phyloP scores from a whole-genome alignment of 2,888 invertebrate genomes.

The Steinernema hermaphroditum region DNA sequence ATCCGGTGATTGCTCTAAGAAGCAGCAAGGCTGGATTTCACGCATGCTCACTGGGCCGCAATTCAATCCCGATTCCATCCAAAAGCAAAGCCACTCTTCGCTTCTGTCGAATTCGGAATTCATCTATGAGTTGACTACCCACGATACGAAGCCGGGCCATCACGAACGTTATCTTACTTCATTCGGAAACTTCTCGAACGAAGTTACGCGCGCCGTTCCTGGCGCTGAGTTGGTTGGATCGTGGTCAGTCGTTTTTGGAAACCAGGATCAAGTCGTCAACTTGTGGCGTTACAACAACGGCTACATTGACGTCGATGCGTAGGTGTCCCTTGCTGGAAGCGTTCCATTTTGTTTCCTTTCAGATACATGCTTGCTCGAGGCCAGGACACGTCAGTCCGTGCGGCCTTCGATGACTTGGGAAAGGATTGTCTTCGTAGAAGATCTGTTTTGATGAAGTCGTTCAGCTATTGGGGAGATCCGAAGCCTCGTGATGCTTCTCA shows the following conservation, averaged over 20 bases:
- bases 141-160: constrained; percentile 61
- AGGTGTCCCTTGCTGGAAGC: constrained; percentile 66
- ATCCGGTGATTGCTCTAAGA: constrained; percentile 1
- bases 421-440: constrained; percentile 74
- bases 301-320: constrained; percentile 73
- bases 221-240: constrained; percentile 81
- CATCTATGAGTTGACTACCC: constrained; percentile 81
- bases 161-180: constrained; percentile 55
- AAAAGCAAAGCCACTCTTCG: constrained; percentile 77
- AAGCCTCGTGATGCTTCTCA: constrained; percentile 77
- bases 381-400: constrained; percentile 46
- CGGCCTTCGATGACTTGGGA: constrained; percentile 57
- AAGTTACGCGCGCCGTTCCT: constrained; percentile 40
- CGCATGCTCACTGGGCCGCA: constrained; percentile 58
- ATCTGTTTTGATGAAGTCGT: constrained; percentile 79
- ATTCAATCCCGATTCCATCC: constrained; percentile 50
- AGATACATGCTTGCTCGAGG: constrained; percentile 47
- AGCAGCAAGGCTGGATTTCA: constrained; percentile 62
- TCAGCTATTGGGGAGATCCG: constrained; percentile 91
- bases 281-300: constrained; percentile 93
- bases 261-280: constrained; percentile 93
- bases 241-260: constrained; percentile 89
- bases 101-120: constrained; percentile 94
- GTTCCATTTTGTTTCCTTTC: constrained; percentile 32
- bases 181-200: constrained; percentile 57